Conservation (phyloP, 2,888 invertebrate species). For the Dasysyrphus albostriatus region DNA sequence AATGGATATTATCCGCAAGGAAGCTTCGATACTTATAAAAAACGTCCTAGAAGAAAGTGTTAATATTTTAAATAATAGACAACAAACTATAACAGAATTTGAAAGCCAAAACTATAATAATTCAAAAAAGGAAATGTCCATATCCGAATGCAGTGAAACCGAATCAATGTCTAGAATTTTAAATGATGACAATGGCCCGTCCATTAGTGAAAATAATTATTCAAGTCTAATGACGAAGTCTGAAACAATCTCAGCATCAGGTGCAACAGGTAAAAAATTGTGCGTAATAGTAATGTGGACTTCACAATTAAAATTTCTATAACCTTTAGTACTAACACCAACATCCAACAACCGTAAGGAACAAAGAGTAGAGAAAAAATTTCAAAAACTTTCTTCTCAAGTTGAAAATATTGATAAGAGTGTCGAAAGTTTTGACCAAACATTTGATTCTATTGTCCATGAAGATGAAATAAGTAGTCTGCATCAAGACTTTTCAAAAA, state of each 20-base stretch:
- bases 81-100: conserved; percentile 36
- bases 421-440: conserved; percentile 80
- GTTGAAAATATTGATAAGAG: conserved; percentile 80
- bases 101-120: conserved; percentile 26
- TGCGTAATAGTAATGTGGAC: background rate
- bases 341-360: background rate
- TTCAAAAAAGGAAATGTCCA: conserved; percentile 76
- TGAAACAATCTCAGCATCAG: background rate
- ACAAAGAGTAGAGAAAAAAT: conserved; percentile 82
- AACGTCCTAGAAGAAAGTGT: conserved; percentile 83
- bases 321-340: conserved; percentile 10
- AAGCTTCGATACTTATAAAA: conserved; percentile 83
- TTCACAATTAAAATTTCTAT: background rate
- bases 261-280: conserved; percentile 41
- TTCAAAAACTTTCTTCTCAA: conserved; percentile 81
- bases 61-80: conserved; percentile 81
- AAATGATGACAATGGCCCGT: conserved; percentile 82
- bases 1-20: conserved; percentile 79
- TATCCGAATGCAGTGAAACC: conserved; percentile 81
- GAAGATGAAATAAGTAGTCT: conserved; percentile 83
- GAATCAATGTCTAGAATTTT: conserved; percentile 84
- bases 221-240: conserved; percentile 31
- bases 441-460: conserved; percentile 81
- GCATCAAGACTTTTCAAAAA: conserved; percentile 83
- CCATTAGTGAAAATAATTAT: conserved; percentile 81